phyloP scores from a whole-genome alignment of 2,113 vertebrate species.

The Dryoscopus gambensis region DNA sequence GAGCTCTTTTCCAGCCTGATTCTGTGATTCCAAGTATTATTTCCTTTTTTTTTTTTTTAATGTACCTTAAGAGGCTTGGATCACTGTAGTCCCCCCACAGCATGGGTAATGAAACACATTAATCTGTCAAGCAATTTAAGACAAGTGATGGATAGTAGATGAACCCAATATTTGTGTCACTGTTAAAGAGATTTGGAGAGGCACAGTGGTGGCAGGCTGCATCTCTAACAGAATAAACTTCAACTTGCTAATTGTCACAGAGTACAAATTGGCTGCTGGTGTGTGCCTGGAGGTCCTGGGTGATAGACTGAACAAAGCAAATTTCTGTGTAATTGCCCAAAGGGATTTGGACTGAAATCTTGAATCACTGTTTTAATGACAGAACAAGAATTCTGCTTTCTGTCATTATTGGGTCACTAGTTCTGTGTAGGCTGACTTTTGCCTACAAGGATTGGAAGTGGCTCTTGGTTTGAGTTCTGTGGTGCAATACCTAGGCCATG shows the following conservation, averaged over 20 bases:
- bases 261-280: background rate
- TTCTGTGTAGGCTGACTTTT: background rate
- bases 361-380: background rate
- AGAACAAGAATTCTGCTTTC: background rate
- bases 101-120: accelerated
- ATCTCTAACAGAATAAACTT: background rate
- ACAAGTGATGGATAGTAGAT: background rate
- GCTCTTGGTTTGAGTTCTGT: background rate
- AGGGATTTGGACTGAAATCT: background rate
- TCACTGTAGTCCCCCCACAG: background rate
- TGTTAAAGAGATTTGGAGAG: background rate
- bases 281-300: background rate
- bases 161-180: background rate
- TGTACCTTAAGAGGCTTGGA: background rate
- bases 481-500: no score
- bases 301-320: background rate
- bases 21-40: background rate
- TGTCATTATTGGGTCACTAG: background rate
- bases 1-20: background rate
- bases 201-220: background rate
- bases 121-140: background rate
- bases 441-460: background rate
- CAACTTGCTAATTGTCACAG: background rate
- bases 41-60: background rate
- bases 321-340: background rate